These are phyloP conservation scores for Pipistrellus nathusii DNA, from an alignment of 2,797 vertebrate species.

Conservation along the genomic window DNA sequence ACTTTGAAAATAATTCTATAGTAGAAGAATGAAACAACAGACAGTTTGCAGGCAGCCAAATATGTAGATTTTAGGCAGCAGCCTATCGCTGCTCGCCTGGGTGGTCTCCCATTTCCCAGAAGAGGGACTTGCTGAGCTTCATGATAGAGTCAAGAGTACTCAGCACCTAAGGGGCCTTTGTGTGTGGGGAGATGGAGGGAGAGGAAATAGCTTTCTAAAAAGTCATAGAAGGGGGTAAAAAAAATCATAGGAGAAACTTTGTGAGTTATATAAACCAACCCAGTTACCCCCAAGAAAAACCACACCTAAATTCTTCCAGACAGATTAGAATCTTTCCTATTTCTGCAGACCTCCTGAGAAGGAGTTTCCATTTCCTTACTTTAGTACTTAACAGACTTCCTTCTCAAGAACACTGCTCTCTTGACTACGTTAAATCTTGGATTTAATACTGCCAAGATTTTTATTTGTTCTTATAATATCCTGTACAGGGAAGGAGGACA, in stretches of 20 bases:
- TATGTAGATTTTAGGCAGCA: constrained; percentile 52
- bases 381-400: constrained; percentile 64
- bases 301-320: constrained; percentile 83
- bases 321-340: constrained; percentile 79
- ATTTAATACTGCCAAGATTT: constrained; percentile 33
- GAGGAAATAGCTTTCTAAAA: background rate
- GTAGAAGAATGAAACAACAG: constrained; percentile 66
- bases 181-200: background rate
- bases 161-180: constrained; percentile 63
- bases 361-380: constrained; percentile 76
- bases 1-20: constrained; percentile 65
- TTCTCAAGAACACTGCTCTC: constrained; percentile 45
- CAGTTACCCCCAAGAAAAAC: constrained; percentile 79
- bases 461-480: constrained; percentile 50
- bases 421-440: constrained; percentile 61
- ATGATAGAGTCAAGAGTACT: constrained; percentile 43
- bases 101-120: constrained; percentile 79
- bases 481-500: constrained; percentile 10
- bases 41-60: constrained; percentile 58
- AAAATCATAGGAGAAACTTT: constrained; percentile 68
- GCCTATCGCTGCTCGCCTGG: constrained; percentile 66
- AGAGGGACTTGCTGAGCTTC: constrained; percentile 30
- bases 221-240: constrained; percentile 64
- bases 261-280: constrained; percentile 72
- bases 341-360: constrained; percentile 80